Conservation (phyloP, 2,888 invertebrate species). For the Epinotia brunnichana region DNA sequence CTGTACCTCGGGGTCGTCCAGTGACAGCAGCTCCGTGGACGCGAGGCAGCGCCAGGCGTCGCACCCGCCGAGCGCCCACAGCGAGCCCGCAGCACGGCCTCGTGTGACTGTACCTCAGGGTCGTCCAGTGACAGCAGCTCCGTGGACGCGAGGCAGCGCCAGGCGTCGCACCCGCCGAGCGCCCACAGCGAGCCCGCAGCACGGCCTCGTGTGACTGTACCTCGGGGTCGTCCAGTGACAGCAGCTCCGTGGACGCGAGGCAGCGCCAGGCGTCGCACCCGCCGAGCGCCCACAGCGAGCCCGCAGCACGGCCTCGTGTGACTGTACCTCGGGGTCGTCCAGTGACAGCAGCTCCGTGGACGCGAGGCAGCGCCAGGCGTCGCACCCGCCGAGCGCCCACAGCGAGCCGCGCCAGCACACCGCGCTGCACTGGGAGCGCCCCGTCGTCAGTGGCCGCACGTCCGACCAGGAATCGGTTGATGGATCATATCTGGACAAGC, state of each 20-base stretch:
- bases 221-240: conserved; percentile 50
- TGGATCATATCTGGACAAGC: conserved; percentile 8
- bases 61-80: conserved; percentile 93
- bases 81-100: conserved; percentile 82
- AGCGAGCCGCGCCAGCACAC: conserved; percentile 85
- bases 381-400: conserved; percentile 93
- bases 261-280: conserved; percentile 95
- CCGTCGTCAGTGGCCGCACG: conserved; percentile 79
- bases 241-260: conserved; percentile 77
- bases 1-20: conserved; percentile 44
- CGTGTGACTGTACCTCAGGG: conserved; percentile 9
- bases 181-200: conserved; percentile 89
- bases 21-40: conserved; percentile 65
- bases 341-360: conserved; percentile 66
- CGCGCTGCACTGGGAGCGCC: conserved; percentile 87
- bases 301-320: conserved; percentile 74
- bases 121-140: conserved; percentile 62
- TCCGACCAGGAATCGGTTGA: conserved; percentile 22
- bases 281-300: conserved; percentile 90
- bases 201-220: neutral
- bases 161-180: conserved; percentile 93
- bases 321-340: conserved; percentile 40
- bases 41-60: conserved; percentile 93
- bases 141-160: conserved; percentile 88
- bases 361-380: conserved; percentile 92